phyloP scores from a whole-genome alignment of 2,113 vertebrate genomes.

The Gorsachius goisagi region DNA sequence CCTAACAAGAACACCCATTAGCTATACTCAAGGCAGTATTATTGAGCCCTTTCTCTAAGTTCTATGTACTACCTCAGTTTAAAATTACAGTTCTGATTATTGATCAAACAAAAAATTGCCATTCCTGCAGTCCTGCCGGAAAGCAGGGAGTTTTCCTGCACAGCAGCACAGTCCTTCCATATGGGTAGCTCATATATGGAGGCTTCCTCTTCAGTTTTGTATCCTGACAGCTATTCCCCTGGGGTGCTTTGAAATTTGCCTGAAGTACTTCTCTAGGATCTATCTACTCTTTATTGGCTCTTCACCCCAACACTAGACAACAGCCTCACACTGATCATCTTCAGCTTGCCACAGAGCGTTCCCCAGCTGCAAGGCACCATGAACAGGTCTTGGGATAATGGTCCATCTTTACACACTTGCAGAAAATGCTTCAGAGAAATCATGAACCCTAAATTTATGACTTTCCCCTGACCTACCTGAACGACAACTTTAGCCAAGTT shows the following conservation, averaged over 20 bases:
- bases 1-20: background rate
- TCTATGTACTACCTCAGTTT: background rate
- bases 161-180: background rate
- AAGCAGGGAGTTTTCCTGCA: background rate
- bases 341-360: background rate
- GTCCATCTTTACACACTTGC: background rate
- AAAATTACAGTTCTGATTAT: background rate
- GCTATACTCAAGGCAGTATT: background rate
- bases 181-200: fast-evolving
- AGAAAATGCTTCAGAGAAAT: background rate
- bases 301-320: background rate
- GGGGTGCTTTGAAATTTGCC: background rate
- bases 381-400: background rate
- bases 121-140: background rate
- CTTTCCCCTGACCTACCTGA: background rate
- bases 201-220: background rate
- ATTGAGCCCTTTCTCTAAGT: background rate
- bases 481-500: background rate
- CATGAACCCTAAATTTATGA: background rate
- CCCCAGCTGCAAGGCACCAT: background rate
- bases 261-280: background rate
- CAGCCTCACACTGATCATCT: background rate
- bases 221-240: background rate
- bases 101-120: background rate
- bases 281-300: background rate